Conservation (phyloP, 1,140 invertebrate species). For the Apolygus lucorum region DNA sequence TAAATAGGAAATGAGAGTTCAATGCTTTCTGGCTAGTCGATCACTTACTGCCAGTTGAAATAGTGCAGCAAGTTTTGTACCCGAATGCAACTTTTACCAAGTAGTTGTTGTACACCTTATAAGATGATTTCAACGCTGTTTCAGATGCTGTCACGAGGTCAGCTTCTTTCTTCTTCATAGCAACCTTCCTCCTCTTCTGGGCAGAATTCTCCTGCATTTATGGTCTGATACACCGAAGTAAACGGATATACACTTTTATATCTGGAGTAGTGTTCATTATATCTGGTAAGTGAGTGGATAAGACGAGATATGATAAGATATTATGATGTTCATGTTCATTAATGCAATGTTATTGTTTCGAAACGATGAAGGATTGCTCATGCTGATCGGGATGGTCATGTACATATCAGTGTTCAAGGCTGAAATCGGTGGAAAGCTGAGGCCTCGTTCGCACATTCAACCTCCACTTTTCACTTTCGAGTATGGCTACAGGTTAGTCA, state of each 20-base stretch:
- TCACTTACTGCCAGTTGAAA: too few species aligned
- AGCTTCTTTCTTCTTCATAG: slow-evolving; percentile 53
- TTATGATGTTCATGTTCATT: too few species aligned
- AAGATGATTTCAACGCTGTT: too few species aligned
- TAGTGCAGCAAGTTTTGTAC: too few species aligned
- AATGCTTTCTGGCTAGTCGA: too few species aligned
- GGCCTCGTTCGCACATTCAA: slow-evolving; percentile 64
- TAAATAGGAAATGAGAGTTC: too few species aligned
- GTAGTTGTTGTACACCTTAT: too few species aligned
- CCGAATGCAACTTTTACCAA: too few species aligned
- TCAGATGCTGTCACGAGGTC: slow-evolving; percentile 61
- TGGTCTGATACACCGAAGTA: slow-evolving; percentile 48
- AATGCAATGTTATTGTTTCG: too few species aligned
- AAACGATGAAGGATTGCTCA: slow-evolving; percentile 64
- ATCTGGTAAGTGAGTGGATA: slow-evolving; percentile 45
- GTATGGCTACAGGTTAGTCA: slow-evolving; percentile 68
- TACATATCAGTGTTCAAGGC: slow-evolving; percentile 88
- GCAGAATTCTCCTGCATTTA: slow-evolving; percentile 54
- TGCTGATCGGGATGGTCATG: slow-evolving; percentile 81
- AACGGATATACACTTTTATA: slow-evolving; percentile 52
- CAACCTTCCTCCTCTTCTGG: slow-evolving; percentile 49
- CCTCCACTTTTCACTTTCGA: slow-evolving; percentile 71
- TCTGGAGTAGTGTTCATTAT: slow-evolving; percentile 60
- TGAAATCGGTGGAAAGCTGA: slow-evolving; percentile 75
- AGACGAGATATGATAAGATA: not conserved